Evolutionary conservation across 2,113 vertebrate genomes (phyloP).

Genomic region (Calidris pugnax): DNA sequence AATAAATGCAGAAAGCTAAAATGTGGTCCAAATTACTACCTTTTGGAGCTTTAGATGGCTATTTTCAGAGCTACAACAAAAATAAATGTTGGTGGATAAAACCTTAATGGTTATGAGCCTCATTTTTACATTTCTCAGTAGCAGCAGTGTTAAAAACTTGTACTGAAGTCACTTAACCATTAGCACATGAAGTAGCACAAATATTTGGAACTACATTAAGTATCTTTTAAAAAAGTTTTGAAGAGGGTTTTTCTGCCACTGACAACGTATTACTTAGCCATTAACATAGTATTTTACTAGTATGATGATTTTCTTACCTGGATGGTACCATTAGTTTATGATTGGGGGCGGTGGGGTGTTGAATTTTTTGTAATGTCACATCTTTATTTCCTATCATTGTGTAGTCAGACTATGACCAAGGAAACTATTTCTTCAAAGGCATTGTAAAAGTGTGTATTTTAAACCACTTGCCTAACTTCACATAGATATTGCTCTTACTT

Average conservation of each 20-base stretch:
- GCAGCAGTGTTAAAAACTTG: neutral
- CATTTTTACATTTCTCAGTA: neutral
- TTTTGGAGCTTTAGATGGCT: neutral
- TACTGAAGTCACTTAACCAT: neutral
- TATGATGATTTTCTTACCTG: neutral
- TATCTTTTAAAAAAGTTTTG: neutral
- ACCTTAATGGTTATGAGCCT: neutral
- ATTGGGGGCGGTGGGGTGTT: too few species aligned
- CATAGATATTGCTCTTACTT: neutral
- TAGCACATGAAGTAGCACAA: neutral
- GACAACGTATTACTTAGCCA: neutral
- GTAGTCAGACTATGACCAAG: neutral
- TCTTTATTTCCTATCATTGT: neutral
- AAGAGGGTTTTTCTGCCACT: neutral
- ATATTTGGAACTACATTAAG: neutral
- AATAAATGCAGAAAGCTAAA: neutral
- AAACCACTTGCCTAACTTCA: neutral
- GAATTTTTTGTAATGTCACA: neutral
- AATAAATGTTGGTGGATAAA: neutral
- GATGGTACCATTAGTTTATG: neutral
- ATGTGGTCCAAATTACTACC: neutral
- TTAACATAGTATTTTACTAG: neutral
- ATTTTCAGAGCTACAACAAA: neutral
- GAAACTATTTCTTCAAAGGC: constrained; percentile 11
- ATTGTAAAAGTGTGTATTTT: neutral